Evolutionary conservation across 2,888 invertebrate species (phyloP).

Genomic region (Drosophila tripunctata): DNA sequence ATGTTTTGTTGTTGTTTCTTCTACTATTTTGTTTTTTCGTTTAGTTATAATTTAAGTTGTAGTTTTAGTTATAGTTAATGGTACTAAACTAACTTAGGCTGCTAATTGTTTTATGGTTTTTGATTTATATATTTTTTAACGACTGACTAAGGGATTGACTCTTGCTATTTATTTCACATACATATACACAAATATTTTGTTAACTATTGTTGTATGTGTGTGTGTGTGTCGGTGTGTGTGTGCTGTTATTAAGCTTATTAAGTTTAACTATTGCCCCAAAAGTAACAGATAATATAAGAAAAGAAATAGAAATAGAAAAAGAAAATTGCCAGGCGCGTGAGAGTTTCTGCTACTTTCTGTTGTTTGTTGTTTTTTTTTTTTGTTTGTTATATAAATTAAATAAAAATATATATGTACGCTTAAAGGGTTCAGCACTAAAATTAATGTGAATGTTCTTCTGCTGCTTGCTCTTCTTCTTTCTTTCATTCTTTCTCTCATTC

Average conservation of each 20-base stretch:
- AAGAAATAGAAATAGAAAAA: neutral
- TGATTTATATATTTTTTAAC: too few species aligned
- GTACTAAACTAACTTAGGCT: slow-evolving; percentile 40
- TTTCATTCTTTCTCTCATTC: slow-evolving; percentile 22
- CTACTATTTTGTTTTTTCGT: slow-evolving; percentile 8
- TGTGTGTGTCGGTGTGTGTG: slow-evolving; percentile 2
- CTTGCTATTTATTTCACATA: slow-evolving; percentile 33
- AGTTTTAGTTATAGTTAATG: slow-evolving; percentile 20
- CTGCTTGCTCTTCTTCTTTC: slow-evolving; percentile 19
- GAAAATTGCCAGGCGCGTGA: slow-evolving; percentile 55
- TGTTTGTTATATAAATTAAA: slow-evolving; percentile 59
- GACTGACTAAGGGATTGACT: slow-evolving; percentile 63
- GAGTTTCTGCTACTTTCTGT: slow-evolving; percentile 55
- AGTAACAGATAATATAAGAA: slow-evolving; percentile 7
- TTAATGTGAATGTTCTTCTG: slow-evolving; percentile 71
- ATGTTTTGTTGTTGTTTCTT: too few species aligned
- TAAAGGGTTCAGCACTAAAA: slow-evolving; percentile 62
- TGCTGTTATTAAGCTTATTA: slow-evolving; percentile 44
- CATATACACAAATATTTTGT: slow-evolving; percentile 15
- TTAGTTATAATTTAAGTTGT: slow-evolving; percentile 23
- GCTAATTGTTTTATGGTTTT: slow-evolving; percentile 24
- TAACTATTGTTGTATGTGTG: slow-evolving; percentile 6
- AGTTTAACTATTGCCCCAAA: slow-evolving; percentile 58
- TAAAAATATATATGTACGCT: slow-evolving; percentile 29
- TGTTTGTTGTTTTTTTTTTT: slow-evolving; percentile 15